Base-by-base conservation (phyloP, 2,113 vertebrate genomes). In the Furnarius figulus region DNA sequence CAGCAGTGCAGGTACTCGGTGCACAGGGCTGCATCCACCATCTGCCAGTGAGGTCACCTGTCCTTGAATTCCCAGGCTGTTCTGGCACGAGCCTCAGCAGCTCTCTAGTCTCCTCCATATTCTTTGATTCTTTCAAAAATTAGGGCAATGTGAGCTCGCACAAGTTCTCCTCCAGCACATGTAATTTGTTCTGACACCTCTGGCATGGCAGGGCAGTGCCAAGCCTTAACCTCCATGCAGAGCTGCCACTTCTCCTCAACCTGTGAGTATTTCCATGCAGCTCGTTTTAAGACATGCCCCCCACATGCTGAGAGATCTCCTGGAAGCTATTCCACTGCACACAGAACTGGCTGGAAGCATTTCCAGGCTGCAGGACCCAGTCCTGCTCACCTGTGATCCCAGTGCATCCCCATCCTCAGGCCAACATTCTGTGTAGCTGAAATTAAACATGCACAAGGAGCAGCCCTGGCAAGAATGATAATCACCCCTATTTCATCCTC, bases 21-120 rank as follows among this genome's bases (percentile, higher is more conserved):
- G 6, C 24, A 3, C 15, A 2, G n/a, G 42, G 50, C 55, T 52
- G 67, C 1, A 0, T 9, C 31, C 9, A 0, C 40, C 2, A 6
- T 6, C 62, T 14, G 13, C 44, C 71, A 16, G 12, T 0, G 10
- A 8, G 4, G 8, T 14, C 68, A 19, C n/a, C 11, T 0, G 17
- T 9, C 70, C 49, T 0, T 31, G 25, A 14, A 20, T 6, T 19
- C 52, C 56, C 52, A 4, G 14, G 14, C 31, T 37, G 44, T 74
- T 50, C 75, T 62, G 67, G 9, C 16, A 17, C 0, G 0, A 78
- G 63, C 37, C 52, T 14, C 12, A 25, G 62, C 47, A 31, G 6
- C 3, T 42, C 14, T 39, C 44, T 20, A 23, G 5, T 35, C 75
- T 63, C 35, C 70, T 40, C 59, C 10, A 4, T 23, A 8, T 14